Evolutionary conservation across 2,888 invertebrate species (phyloP).

Genomic region (Liopterus haemorrhoidalis): DNA sequence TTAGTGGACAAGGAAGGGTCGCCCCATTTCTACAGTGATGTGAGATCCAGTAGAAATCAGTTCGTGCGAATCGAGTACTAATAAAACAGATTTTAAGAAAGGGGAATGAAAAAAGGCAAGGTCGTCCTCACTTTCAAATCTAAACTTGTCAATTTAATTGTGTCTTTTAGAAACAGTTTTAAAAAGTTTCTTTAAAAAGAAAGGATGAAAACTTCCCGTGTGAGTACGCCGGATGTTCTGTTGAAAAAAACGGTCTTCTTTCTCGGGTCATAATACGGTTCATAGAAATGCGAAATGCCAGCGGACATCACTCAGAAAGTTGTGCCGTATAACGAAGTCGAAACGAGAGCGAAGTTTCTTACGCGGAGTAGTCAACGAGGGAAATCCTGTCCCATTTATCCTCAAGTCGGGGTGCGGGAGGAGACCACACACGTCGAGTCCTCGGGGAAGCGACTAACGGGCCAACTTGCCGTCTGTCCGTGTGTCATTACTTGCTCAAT

Average conservation of each 20-base stretch:
- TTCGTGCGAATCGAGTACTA: no score
- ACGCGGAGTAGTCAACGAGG: constrained; percentile 4
- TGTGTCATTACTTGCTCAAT: constrained; percentile 9
- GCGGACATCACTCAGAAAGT: constrained; percentile 23
- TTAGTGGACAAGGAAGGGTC: no score
- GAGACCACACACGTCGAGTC: not conserved
- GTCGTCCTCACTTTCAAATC: no score
- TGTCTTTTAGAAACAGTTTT: constrained; percentile 7
- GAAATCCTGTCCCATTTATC: constrained; percentile 18
- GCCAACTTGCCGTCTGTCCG: constrained; percentile 6
- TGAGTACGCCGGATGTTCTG: constrained; percentile 2
- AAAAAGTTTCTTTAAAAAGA: constrained; percentile 12
- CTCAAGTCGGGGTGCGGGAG: not conserved
- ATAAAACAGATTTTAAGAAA: no score
- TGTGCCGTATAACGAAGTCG: constrained; percentile 13
- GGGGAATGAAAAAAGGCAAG: not conserved
- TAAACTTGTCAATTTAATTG: no score
- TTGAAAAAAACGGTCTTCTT: constrained; percentile 10
- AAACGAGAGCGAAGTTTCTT: no score
- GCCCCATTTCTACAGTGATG: no score
- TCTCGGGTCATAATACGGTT: constrained; percentile 3
- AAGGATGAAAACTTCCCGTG: constrained; percentile 14
- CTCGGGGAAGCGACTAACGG: not conserved
- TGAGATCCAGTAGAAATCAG: no score
- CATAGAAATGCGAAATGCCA: constrained; percentile 18